phyloP scores from a whole-genome alignment of 2,797 vertebrate species.

The Pangasius sanitwongsei region DNA sequence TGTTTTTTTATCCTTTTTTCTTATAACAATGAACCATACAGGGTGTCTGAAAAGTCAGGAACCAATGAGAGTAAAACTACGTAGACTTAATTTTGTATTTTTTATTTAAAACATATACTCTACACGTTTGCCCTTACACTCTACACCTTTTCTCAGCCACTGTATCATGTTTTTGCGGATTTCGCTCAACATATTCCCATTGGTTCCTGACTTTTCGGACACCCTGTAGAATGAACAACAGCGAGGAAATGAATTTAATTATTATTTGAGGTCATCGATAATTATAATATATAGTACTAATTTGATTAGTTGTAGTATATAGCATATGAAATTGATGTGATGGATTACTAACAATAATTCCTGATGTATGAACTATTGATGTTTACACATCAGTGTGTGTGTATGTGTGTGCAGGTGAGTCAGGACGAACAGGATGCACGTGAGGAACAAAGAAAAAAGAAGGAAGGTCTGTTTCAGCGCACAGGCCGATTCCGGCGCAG shows the following conservation, averaged over 20 bases:
- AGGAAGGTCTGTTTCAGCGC: constrained; percentile 83
- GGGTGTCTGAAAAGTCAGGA: background rate
- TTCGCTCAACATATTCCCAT: background rate
- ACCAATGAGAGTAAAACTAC: background rate
- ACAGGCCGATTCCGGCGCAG: constrained; percentile 74
- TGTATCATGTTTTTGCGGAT: background rate
- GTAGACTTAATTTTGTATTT: background rate
- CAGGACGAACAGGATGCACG: constrained; percentile 81
- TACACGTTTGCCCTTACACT: background rate
- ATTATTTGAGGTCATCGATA: background rate
- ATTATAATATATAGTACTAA: background rate
- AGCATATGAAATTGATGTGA: background rate
- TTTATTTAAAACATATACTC: background rate
- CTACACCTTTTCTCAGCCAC: background rate
- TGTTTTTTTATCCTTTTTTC: background rate
- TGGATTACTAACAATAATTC: background rate
- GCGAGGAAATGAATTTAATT: background rate
- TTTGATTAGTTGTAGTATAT: background rate
- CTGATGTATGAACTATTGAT: background rate
- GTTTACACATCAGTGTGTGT: background rate
- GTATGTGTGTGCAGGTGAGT: constrained; percentile 65
- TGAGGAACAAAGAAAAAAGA: constrained; percentile 80
- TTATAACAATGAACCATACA: background rate
- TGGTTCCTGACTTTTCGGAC: background rate
- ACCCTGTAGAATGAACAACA: background rate